Percentiles rank a stretch among this genome's conserved stretches.
Conservation (phyloP, 30 jellyfish, hydroid and myxozoan species). For the Sanderia malayensis region DNA sequence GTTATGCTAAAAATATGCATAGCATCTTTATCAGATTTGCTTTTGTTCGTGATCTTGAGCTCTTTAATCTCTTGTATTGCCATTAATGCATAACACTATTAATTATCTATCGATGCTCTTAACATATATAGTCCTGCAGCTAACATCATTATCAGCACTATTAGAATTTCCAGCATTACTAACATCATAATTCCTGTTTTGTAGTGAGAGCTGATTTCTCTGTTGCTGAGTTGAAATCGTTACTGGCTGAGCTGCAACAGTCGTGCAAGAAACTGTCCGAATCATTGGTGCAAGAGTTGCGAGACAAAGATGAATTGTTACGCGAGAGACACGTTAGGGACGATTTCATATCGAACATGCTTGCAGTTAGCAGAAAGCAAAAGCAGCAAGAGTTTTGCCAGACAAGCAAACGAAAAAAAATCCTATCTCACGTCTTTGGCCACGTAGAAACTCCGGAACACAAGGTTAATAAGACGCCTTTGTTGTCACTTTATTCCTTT, state of each 20-base stretch:
- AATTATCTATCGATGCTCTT: no score
- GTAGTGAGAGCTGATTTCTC: constrained; percentile 12
- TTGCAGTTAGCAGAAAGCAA: constrained; percentile 36
- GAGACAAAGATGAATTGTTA: constrained; percentile 22
- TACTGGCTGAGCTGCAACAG: background rate
- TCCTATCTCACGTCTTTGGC: constrained; percentile 24
- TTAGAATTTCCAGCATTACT: no score
- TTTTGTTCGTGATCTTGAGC: no score
- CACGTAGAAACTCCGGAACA: constrained; percentile 6
- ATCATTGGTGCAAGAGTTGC: constrained; percentile 15
- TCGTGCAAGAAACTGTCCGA: constrained; percentile 15
- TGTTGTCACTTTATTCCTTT: background rate
- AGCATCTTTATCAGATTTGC: no score
- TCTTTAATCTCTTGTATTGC: no score
- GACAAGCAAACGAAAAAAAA: constrained; percentile 12
- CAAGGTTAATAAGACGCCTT: background rate
- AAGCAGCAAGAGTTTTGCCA: constrained; percentile 6
- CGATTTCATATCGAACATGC: constrained; percentile 31
- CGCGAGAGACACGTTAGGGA: constrained; percentile 42
- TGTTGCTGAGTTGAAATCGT: constrained; percentile 5
- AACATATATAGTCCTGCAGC: no score
- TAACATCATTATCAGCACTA: no score
- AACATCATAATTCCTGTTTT: background rate
- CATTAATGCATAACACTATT: no score
- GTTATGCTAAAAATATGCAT: no score